phyloP scores from a whole-genome alignment of 2,888 invertebrate species.

The Lasioglossum morio region DNA sequence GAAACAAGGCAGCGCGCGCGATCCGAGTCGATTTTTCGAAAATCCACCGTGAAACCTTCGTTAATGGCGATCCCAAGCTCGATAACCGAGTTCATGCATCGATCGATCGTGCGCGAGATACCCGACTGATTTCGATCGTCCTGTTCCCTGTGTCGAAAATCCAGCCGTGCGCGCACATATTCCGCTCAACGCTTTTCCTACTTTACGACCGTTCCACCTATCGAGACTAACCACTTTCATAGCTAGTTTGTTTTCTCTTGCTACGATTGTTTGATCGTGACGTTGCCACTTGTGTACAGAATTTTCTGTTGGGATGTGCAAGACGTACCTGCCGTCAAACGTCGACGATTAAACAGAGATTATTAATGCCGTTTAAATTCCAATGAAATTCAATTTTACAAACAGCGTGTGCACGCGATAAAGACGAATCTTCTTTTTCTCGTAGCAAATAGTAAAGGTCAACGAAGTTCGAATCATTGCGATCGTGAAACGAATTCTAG shows the following conservation, averaged over 20 bases:
- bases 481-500: no score
- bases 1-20: constrained; percentile 50
- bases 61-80: constrained; percentile 66
- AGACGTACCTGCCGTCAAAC: no score
- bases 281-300: not conserved
- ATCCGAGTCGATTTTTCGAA: constrained; percentile 67
- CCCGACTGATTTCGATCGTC: constrained; percentile 47
- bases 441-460: no score
- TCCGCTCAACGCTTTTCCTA: not conserved
- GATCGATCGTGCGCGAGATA: constrained; percentile 61
- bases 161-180: constrained; percentile 15
- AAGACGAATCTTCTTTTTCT: no score
- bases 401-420: no score
- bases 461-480: no score
- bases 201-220: not conserved
- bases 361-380: no score
- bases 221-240: not conserved
- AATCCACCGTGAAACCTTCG: constrained; percentile 71
- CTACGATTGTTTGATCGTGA: not conserved
- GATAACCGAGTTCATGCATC: constrained; percentile 60
- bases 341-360: no score
- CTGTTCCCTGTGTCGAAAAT: constrained; percentile 51
- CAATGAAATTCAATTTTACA: no score
- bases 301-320: not conserved
- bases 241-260: not conserved